These are phyloP conservation scores for Aporrectodea caliginosa DNA, from an alignment of 1,140 invertebrate genomes.

Conservation along the genomic window DNA sequence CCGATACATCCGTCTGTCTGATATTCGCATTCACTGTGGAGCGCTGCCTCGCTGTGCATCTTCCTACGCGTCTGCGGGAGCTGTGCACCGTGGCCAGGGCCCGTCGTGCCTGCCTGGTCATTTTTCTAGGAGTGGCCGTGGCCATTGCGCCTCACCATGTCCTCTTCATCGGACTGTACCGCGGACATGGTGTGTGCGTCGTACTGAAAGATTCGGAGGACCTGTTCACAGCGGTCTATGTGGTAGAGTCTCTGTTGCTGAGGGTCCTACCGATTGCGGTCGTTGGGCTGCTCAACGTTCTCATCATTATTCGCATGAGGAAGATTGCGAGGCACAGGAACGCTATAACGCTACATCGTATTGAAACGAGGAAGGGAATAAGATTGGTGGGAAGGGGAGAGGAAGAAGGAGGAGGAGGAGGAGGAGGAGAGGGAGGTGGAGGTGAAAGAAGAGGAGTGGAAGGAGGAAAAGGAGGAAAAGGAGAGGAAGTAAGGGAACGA, in stretches of 20 bases:
- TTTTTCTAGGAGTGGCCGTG: background rate
- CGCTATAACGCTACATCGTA: too few relatives aligned
- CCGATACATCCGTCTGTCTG: conserved; percentile 14
- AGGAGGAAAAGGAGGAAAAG: background rate
- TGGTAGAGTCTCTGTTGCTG: background rate
- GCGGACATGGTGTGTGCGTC: background rate
- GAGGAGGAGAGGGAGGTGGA: background rate
- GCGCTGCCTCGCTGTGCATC: conserved; percentile 20
- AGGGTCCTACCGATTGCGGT: background rate
- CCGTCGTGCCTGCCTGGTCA: too few relatives aligned
- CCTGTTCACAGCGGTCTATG: background rate
- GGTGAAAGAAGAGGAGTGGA: too few relatives aligned
- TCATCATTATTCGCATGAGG: conserved; percentile 13
- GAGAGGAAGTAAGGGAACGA: too few relatives aligned
- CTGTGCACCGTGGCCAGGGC: conserved; percentile 17
- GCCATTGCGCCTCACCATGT: conserved; percentile 6
- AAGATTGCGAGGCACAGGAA: background rate
- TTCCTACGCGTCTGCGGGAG: conserved; percentile 7
- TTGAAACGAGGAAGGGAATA: too few relatives aligned
- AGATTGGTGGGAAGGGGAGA: too few relatives aligned
- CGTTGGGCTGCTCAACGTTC: conserved; percentile 8
- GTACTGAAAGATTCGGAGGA: background rate
- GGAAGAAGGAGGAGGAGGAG: background rate
- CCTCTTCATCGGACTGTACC: conserved; percentile 15
- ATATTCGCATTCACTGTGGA: conserved; percentile 29